A percentile compares a stretch with the other conserved stretches of the same genome.
Evolutionary conservation across 2,113 vertebrate species (phyloP).

Genomic region (Pluvialis apricaria): DNA sequence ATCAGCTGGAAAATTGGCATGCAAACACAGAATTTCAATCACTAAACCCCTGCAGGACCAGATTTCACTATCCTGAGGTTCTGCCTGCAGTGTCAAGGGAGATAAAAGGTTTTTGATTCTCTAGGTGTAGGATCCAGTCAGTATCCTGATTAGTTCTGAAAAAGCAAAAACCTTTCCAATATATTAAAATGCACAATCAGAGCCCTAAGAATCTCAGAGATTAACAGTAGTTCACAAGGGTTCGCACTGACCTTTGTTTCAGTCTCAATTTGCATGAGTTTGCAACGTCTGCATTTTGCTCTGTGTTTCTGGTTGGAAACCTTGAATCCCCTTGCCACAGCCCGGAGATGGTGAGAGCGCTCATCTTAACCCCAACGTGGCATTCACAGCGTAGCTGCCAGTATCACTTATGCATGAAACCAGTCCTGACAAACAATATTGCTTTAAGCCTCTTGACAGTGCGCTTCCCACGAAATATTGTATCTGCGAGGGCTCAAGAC

Average conservation of each 20-base stretch:
- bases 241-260: constrained; percentile 57
- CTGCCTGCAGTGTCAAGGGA: background rate
- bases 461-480: background rate
- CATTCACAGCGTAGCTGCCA: background rate
- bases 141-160: background rate
- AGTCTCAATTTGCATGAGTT: constrained; percentile 39
- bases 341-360: background rate
- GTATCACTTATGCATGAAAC: background rate
- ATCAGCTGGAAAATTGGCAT: constrained; percentile 67
- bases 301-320: constrained; percentile 14
- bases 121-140: background rate
- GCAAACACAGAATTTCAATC: constrained; percentile 67
- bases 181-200: constrained; percentile 35
- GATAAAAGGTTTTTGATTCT: background rate
- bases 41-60: constrained; percentile 34
- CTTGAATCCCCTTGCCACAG: constrained; percentile 41
- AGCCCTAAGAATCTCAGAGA: constrained; percentile 26
- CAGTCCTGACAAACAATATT: background rate
- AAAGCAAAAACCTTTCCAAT: constrained; percentile 10
- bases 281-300: constrained; percentile 44
- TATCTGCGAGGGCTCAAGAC: background rate
- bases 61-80: constrained; percentile 3
- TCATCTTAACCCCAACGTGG: background rate
- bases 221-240: constrained; percentile 45
- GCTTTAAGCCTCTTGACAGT: background rate